Conservation (phyloP, 2,113 vertebrate species). For the Trichomycterus rosablanca region DNA sequence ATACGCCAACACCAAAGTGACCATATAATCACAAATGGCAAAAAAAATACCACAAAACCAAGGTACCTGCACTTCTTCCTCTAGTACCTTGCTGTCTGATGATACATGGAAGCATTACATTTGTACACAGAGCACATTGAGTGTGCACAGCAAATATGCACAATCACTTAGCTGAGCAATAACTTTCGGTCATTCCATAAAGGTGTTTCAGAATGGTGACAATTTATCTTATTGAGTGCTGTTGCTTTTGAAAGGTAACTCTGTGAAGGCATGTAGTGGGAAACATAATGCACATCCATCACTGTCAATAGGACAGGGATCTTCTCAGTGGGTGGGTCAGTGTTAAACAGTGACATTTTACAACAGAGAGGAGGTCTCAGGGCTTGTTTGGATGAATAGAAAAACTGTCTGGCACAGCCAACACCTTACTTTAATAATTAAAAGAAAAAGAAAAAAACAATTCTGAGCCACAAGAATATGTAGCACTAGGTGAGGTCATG, state of each 20-base stretch:
- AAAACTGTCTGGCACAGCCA: neutral
- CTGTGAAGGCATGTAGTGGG: constrained; percentile 34
- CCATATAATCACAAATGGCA: no score
- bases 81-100: no score
- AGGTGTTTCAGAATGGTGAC: constrained; percentile 43
- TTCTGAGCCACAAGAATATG: no score
- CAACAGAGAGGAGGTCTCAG: constrained; percentile 20
- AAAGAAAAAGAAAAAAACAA: no score
- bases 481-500: neutral
- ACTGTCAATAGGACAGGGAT: constrained; percentile 44
- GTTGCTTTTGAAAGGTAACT: constrained; percentile 37
- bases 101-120: no score
- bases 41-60: no score
- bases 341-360: constrained; percentile 26
- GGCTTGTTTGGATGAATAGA: constrained; percentile 9
- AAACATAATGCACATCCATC: constrained; percentile 43
- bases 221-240: constrained; percentile 41
- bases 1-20: no score
- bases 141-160: constrained; percentile 31
- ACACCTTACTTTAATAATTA: neutral
- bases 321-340: constrained; percentile 29
- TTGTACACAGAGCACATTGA: no score
- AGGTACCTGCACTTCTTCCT: no score
- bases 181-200: constrained; percentile 32
- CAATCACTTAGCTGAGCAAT: constrained; percentile 32